phyloP scores from a whole-genome alignment of 2,113 vertebrate genomes.

The Rhabdomys dilectus region DNA sequence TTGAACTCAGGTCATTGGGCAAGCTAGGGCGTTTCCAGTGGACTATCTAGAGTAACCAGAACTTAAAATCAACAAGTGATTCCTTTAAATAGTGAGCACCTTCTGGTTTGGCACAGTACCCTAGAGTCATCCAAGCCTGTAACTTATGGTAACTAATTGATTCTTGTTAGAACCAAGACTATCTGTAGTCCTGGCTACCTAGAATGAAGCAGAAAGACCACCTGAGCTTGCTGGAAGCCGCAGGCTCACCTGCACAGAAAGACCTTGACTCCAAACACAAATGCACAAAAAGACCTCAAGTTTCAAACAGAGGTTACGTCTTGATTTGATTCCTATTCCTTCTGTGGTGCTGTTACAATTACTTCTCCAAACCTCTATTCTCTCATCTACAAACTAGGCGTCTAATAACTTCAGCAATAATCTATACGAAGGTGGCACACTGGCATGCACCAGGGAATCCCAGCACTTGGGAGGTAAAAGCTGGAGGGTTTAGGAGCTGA shows the following conservation, averaged over 20 bases:
- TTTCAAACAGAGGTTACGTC: constrained; percentile 7
- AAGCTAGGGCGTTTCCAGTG: background rate
- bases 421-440: background rate
- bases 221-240: background rate
- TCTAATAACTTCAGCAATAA: constrained; percentile 35
- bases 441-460: background rate
- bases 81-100: background rate
- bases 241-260: background rate
- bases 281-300: background rate
- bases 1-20: background rate
- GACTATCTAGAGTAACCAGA: background rate
- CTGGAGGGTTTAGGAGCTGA: background rate
- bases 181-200: background rate
- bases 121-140: background rate
- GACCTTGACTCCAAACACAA: background rate
- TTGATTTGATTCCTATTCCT: background rate
- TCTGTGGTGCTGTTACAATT: background rate
- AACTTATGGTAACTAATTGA: constrained; percentile 31
- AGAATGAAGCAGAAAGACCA: background rate
- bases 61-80: constrained; percentile 28
- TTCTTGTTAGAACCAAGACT: constrained; percentile 13
- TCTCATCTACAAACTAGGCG: background rate
- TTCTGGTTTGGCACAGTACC: background rate
- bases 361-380: constrained; percentile 6
- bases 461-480: background rate